A percentile compares a stretch with the other conserved stretches of the same genome.
Conservation (phyloP, 2,113 vertebrate species). For the Camarhynchus parvulus region DNA sequence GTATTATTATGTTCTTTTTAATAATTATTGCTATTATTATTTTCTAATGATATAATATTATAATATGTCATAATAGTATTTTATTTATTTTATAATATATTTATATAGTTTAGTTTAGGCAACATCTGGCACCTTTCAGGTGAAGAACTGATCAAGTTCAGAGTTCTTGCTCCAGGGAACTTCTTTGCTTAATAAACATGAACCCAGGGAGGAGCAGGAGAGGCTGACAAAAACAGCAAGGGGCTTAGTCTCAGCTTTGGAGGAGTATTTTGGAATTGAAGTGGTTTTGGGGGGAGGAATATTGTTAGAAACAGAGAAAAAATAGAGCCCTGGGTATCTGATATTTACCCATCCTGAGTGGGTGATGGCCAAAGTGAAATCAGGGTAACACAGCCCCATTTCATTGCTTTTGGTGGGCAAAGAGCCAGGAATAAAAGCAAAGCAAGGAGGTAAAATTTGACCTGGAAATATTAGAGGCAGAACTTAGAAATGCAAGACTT, state of each 20-base stretch:
- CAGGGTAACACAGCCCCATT: background rate
- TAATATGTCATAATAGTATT: background rate
- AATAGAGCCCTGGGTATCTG: background rate
- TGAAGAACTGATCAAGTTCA: background rate
- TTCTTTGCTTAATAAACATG: background rate
- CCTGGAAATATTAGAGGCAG: background rate
- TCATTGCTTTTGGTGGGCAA: background rate
- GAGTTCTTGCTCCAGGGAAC: background rate
- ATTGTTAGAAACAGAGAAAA: background rate
- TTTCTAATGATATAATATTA: too few species aligned
- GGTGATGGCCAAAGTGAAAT: background rate
- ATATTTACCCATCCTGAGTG: accelerated
- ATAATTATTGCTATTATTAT: too few species aligned
- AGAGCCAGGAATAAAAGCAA: background rate
- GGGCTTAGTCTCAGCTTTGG: background rate
- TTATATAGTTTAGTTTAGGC: background rate
- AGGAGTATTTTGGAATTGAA: background rate
- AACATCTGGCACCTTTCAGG: background rate
- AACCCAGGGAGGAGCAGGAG: background rate
- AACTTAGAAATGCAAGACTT: background rate
- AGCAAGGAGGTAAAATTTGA: background rate
- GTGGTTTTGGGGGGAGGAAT: background rate
- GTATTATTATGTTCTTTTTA: too few species aligned
- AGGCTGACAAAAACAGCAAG: background rate
- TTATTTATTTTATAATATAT: background rate